Percentiles rank a stretch among this genome's conserved stretches.
Conservation (phyloP, 2,888 invertebrate genomes). For the Micoletzkya japonica region DNA sequence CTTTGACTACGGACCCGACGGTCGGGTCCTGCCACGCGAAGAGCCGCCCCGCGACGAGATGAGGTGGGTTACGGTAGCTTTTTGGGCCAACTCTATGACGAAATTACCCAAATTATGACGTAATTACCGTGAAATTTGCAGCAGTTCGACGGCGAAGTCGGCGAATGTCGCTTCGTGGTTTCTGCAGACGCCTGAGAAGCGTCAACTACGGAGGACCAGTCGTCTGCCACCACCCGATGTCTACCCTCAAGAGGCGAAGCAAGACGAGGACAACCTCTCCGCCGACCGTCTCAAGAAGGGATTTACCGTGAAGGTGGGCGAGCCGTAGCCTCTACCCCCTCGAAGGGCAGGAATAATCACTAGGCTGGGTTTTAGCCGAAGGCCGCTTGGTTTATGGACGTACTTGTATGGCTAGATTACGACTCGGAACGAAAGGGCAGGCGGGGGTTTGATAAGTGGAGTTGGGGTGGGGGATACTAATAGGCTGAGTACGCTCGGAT, state of each 20-base stretch:
- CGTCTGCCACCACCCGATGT: neutral
- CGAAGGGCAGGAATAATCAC: neutral
- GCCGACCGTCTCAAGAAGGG: constrained; percentile 3
- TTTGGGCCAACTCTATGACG: too few species aligned
- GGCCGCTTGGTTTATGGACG: too few species aligned
- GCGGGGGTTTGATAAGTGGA: too few species aligned
- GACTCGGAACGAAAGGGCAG: too few species aligned
- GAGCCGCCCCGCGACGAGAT: neutral
- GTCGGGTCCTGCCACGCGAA: neutral
- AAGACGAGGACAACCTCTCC: constrained; percentile 12
- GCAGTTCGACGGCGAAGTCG: neutral
- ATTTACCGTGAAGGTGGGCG: too few species aligned
- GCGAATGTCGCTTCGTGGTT: neutral
- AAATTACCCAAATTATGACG: too few species aligned
- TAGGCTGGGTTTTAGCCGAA: neutral
- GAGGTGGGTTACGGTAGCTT: too few species aligned
- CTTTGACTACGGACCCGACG: neutral
- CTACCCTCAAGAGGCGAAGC: constrained; percentile 14
- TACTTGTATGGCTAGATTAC: too few species aligned
- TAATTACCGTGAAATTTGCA: neutral
- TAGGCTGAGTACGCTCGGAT: too few species aligned
- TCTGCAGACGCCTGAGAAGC: neutral
- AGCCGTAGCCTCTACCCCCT: neutral
- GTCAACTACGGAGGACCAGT: neutral
- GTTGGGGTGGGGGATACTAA: too few species aligned